phyloP scores from a whole-genome alignment of 2,797 vertebrate species.

The Aviceda leuphotes region DNA sequence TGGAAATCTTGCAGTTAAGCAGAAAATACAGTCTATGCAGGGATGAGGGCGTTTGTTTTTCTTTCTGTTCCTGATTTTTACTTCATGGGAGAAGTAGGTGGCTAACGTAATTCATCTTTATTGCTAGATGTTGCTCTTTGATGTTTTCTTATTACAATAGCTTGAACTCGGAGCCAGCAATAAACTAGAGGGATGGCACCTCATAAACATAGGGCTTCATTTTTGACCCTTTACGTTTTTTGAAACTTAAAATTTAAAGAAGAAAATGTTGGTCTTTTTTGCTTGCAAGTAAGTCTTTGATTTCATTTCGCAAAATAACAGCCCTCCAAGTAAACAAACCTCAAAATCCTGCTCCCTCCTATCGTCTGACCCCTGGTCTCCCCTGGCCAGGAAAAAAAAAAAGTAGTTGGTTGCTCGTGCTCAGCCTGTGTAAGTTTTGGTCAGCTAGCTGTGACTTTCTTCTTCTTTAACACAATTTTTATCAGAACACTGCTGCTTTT shows the following conservation, averaged over 20 bases:
- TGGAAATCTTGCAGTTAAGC: neutral
- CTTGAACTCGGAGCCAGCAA: constrained; percentile 2
- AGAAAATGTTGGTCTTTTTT: neutral
- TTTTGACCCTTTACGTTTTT: neutral
- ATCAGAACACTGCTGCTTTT: neutral
- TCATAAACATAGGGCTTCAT: neutral
- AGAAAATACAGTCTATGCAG: neutral
- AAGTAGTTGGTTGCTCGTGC: neutral
- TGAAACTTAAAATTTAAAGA: neutral
- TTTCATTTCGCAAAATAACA: constrained; percentile 4
- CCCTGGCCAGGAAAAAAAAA: neutral
- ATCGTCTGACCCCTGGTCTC: neutral
- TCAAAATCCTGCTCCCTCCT: neutral
- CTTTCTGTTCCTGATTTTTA: constrained; percentile 11
- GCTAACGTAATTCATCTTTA: constrained; percentile 21
- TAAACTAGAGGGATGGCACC: constrained; percentile 12
- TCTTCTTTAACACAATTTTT: neutral
- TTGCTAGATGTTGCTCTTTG: constrained; percentile 42
- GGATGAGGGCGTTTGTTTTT: neutral
- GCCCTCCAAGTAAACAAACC: constrained; percentile 3
- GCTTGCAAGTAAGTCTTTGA: neutral
- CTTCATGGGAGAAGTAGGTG: neutral
- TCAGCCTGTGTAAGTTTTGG: neutral
- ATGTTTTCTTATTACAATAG: constrained; percentile 32
- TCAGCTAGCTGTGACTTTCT: neutral